phyloP scores from a whole-genome alignment of 2,888 invertebrate genomes.

The Calameuta idolon region DNA sequence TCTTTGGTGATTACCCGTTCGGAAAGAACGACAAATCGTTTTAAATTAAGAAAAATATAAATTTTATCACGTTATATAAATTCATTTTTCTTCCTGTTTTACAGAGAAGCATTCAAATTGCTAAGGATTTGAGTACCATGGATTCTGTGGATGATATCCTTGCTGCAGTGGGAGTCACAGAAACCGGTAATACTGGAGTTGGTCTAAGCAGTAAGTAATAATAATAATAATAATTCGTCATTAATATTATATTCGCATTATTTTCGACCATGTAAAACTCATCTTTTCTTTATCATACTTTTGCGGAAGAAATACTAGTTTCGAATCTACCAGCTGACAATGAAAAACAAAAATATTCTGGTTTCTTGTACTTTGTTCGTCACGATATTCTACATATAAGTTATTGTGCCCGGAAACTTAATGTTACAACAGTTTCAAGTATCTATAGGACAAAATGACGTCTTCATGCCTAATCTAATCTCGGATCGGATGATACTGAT shows the following conservation, averaged over 20 bases:
- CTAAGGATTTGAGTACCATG: constrained; percentile 32
- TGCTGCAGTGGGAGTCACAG: not conserved
- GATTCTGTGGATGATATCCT: constrained; percentile 44
- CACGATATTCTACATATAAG: not conserved
- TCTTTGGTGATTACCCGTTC: not conserved
- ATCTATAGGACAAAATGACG: not conserved
- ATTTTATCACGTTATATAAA: not conserved
- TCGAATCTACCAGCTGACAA: not conserved
- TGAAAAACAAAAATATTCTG: not conserved
- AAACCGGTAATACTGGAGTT: not conserved
- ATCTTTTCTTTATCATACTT: not conserved
- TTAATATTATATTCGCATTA: not conserved
- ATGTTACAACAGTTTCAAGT: not conserved
- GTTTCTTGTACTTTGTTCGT: not conserved
- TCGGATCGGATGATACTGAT: not conserved
- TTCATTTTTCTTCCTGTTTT: constrained; percentile 13
- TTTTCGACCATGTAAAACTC: not conserved
- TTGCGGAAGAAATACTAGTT: not conserved
- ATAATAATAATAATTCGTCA: constrained; percentile 11
- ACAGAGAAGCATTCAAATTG: constrained; percentile 40
- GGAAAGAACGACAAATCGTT: no score
- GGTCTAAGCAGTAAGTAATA: constrained; percentile 30
- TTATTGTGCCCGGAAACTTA: not conserved
- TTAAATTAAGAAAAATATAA: not conserved
- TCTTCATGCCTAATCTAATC: no score